phyloP scores from a whole-genome alignment of 2,888 invertebrate genomes.

The Pristionchus exspectatus region DNA sequence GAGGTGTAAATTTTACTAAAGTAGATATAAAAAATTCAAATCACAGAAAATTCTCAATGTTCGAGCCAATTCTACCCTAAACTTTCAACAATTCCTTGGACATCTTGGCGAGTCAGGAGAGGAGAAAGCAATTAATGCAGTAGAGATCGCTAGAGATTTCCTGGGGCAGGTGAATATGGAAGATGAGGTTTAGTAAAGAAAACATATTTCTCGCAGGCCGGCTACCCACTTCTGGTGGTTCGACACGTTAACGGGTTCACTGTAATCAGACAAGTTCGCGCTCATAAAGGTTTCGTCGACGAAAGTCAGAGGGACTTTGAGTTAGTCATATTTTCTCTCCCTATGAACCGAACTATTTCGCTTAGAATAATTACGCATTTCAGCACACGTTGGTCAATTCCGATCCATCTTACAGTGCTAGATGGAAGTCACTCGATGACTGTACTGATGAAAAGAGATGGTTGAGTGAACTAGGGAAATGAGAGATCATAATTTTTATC shows the following conservation, averaged over 20 bases:
- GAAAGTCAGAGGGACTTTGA: background rate
- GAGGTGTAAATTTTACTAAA: background rate
- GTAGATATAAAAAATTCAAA: background rate
- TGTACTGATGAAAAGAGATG: background rate
- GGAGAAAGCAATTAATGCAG: background rate
- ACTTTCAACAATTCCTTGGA: background rate
- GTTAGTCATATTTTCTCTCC: background rate
- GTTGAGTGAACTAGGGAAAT: background rate
- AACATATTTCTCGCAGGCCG: background rate
- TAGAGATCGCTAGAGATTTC: slow-evolving; percentile 9
- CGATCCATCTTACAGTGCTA: background rate
- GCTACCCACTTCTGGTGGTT: background rate
- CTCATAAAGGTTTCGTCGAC: background rate
- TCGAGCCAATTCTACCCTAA: background rate
- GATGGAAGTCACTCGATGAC: background rate
- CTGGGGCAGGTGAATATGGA: background rate
- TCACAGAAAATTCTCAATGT: background rate
- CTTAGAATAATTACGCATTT: background rate
- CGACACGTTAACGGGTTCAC: background rate
- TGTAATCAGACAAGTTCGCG: background rate
- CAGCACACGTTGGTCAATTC: slow-evolving; percentile 30
- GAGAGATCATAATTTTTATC: background rate
- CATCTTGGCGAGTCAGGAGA: background rate
- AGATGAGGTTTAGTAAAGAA: background rate
- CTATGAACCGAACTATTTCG: background rate